These are phyloP conservation scores for Tiliacea citrago DNA, from an alignment of 2,888 invertebrate species.

Conservation along the genomic window DNA sequence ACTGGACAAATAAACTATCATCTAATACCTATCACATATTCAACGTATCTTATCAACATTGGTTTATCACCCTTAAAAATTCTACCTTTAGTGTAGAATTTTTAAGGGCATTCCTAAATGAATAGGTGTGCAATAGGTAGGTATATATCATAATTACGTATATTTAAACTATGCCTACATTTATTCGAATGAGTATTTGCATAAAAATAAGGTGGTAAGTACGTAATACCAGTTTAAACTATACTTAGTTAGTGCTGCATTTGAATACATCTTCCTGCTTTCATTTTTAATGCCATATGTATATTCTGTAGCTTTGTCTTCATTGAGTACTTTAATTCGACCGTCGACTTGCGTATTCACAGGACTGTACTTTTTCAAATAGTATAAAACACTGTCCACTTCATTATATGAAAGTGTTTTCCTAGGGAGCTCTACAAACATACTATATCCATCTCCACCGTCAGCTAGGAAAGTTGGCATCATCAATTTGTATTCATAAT, in stretches of 20 bases:
- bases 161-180: constrained; percentile 7
- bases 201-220: constrained; percentile 34
- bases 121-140: background rate
- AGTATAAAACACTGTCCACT: constrained; percentile 85
- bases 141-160: background rate
- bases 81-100: constrained; percentile 24
- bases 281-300: constrained; percentile 21
- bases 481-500: constrained; percentile 92
- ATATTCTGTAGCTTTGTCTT: constrained; percentile 69
- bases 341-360: constrained; percentile 91
- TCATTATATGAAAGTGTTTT: constrained; percentile 78
- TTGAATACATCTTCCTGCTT: background rate
- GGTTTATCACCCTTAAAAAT: constrained; percentile 19
- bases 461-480: constrained; percentile 92
- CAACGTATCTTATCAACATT: constrained; percentile 5
- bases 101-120: background rate
- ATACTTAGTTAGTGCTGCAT: constrained; percentile 16
- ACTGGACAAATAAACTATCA: constrained; percentile 17
- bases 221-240: constrained; percentile 33
- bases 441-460: constrained; percentile 94
- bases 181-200: constrained; percentile 38
- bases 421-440: constrained; percentile 82
- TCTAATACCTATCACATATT: background rate
- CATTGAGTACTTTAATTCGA: constrained; percentile 90
- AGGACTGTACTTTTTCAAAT: constrained; percentile 90